Base-by-base conservation (phyloP, 2,797 vertebrate genomes). In the Phrynocephalus guinanensis region DNA sequence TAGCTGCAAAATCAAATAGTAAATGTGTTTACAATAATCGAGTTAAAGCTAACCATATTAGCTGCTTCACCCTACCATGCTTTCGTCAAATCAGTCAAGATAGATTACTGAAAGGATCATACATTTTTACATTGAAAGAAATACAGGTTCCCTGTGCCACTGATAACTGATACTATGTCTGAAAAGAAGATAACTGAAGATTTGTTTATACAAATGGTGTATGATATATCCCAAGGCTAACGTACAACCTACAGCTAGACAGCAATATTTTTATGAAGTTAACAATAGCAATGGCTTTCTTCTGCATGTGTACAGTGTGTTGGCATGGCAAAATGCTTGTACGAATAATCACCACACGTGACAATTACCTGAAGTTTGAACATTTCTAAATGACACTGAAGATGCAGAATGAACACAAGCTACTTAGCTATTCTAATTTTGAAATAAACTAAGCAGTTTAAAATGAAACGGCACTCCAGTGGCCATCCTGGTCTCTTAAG, bases 21-120 rank as follows among this genome's bases (percentile, higher is more conserved):
- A 60, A 75, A 82, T 82, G 70, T 87, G 86, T 87, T 87, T 82
- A 87, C 22, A 22, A 50, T 68, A 76, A 85, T 79, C 75, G 63
- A 88, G 67, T 88, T 85, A 85, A 30, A 75, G 6, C 30, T 85
- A 88, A 85, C 75, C 87, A 76, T 85, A 81, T 85, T 81, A 88
- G 52, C 60, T 38, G 71, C 28, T 67, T 76, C 38, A 52, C 56
- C n/a, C 20, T 79, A 85, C 33, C 48, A 88, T 80, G 44, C n/a
- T 73, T 83, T 79, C 73, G 63, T 79, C 68, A 84, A 87, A 9
- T 88, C 76, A 73, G 28, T 67, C 56, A 73, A 72, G 70, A 5
- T 67, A 84, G 77, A 13, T 50, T 50, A 66, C 13, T 66, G 3
- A 84, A 84, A 84, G 56, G 70, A 52, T 52, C 38, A 67, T 24